Conservation (phyloP, 2,113 vertebrate genomes). For the Onychostoma macrolepis region DNA sequence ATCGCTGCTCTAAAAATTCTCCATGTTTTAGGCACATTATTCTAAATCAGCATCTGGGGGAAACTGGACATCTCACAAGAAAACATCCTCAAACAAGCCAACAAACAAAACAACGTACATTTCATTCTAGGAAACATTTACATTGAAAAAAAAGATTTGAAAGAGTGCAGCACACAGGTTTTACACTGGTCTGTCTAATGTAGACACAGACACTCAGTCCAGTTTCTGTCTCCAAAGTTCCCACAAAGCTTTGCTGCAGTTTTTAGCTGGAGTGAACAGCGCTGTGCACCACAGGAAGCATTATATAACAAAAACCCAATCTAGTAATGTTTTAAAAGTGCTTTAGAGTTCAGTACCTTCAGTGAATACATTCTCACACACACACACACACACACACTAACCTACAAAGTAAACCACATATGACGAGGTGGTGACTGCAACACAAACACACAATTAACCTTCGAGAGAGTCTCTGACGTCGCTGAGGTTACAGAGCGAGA, state of each 20-base stretch:
- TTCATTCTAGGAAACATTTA: background rate
- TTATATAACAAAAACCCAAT: constrained; percentile 20
- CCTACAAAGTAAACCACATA: background rate
- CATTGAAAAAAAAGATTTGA: constrained; percentile 6
- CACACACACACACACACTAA: constrained; percentile 53
- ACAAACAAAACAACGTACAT: background rate
- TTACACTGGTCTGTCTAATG: constrained; percentile 9
- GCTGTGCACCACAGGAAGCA: constrained; percentile 12
- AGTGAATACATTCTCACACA: constrained; percentile 71
- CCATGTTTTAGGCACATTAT: constrained; percentile 12
- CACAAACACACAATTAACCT: constrained; percentile 9
- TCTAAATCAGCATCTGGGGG: background rate
- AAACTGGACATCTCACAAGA: background rate
- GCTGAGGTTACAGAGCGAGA: background rate
- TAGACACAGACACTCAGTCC: constrained; percentile 23
- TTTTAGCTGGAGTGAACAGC: constrained; percentile 26
- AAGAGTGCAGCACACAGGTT: constrained; percentile 40
- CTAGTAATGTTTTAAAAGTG: constrained; percentile 72
- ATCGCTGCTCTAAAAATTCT: background rate
- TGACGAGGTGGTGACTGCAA: background rate
- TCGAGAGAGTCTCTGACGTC: background rate
- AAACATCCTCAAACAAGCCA: background rate
- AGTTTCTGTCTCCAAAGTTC: constrained; percentile 1
- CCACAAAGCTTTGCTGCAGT: constrained; percentile 37
- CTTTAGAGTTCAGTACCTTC: constrained; percentile 73